These are phyloP conservation scores for Syrphus vitripennis DNA, from an alignment of 2,888 invertebrate genomes.

Conservation along the genomic window DNA sequence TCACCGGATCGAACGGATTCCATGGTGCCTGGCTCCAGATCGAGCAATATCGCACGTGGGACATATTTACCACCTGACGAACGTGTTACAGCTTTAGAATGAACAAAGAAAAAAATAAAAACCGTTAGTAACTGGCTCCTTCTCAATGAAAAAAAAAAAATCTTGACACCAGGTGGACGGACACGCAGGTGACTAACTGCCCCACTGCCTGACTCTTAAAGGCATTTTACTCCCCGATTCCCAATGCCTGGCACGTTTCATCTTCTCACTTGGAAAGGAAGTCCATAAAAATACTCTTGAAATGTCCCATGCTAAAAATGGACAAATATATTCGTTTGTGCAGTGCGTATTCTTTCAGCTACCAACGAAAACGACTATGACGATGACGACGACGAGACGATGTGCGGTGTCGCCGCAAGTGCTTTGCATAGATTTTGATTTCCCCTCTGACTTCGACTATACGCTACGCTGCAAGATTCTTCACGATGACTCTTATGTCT, in stretches of 20 bases:
- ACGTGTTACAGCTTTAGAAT: slow-evolving; percentile 82
- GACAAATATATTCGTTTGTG: slow-evolving; percentile 35
- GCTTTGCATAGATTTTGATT: slow-evolving; percentile 45
- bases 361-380: neutral
- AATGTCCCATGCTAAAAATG: slow-evolving; percentile 36
- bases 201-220: slow-evolving; percentile 27
- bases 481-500: slow-evolving; percentile 35
- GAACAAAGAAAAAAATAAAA: slow-evolving; percentile 6
- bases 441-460: neutral
- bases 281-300: slow-evolving; percentile 52
- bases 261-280: slow-evolving; percentile 53
- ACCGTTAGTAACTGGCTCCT: slow-evolving; percentile 19
- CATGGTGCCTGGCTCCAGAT: slow-evolving; percentile 93
- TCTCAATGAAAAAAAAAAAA: slow-evolving; percentile 6
- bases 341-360: slow-evolving; percentile 12
- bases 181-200: slow-evolving; percentile 28
- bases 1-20: slow-evolving; percentile 93
- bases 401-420: neutral
- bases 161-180: slow-evolving; percentile 31
- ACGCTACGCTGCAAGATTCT: slow-evolving; percentile 1
- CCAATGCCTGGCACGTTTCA: slow-evolving; percentile 52
- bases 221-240: neutral
- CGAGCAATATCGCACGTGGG: slow-evolving; percentile 88
- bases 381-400: neutral
- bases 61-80: slow-evolving; percentile 89